Evolutionary conservation across 1,140 invertebrate genomes (phyloP).

Genomic region (Zaprionus africanus): DNA sequence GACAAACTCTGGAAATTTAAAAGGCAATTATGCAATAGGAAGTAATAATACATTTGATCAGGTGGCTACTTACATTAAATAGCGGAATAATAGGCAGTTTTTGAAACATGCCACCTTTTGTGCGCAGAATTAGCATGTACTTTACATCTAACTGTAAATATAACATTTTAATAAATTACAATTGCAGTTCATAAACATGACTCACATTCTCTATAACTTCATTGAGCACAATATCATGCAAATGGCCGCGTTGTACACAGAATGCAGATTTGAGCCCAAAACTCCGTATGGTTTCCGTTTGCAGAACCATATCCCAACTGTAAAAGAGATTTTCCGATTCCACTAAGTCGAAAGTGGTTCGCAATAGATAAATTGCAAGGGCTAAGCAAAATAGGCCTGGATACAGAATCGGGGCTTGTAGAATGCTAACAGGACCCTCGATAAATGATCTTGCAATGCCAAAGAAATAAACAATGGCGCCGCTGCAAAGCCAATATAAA

Average conservation of each 20-base stretch:
- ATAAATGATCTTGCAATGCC: constrained; percentile 9
- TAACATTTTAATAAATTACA: constrained; percentile 12
- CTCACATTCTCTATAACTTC: constrained; percentile 87
- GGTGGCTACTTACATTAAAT: constrained; percentile 53
- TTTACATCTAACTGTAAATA: constrained; percentile 83
- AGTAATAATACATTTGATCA: no score
- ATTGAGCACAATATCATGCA: constrained; percentile 87
- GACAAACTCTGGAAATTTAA: constrained; percentile 48
- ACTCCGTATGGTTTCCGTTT: constrained; percentile 84
- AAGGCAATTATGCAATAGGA: not conserved
- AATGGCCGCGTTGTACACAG: constrained; percentile 85
- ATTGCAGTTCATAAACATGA: not conserved
- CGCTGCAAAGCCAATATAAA: constrained; percentile 33
- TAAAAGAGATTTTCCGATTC: constrained; percentile 85
- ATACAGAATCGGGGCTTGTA: constrained; percentile 50
- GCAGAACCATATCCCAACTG: constrained; percentile 86
- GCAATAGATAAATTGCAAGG: constrained; percentile 30
- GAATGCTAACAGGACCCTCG: constrained; percentile 2
- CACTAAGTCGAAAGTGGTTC: constrained; percentile 41
- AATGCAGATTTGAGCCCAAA: constrained; percentile 75
- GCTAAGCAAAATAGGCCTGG: constrained; percentile 25
- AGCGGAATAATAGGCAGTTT: constrained; percentile 57
- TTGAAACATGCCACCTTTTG: constrained; percentile 64
- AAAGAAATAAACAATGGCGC: constrained; percentile 42
- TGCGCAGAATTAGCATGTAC: constrained; percentile 83